Conservation (phyloP, 2,888 invertebrate species). For the Mellilla xanthometata region DNA sequence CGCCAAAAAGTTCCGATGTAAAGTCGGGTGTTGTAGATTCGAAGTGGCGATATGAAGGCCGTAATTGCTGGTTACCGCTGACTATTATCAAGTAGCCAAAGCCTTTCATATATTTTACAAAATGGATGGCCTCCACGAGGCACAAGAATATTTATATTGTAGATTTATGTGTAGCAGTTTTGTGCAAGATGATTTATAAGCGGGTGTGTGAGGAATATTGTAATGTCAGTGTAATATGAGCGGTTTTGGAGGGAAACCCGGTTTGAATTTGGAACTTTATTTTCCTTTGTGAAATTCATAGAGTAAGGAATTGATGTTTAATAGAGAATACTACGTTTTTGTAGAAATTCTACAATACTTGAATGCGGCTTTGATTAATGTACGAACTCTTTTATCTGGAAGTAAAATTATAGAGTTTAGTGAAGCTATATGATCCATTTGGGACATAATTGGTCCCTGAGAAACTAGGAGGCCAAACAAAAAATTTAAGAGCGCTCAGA, state of each 20-base stretch:
- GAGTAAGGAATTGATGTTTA: too few relatives aligned
- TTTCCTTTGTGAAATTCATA: neutral
- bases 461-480: too few relatives aligned
- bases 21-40: conserved; percentile 64
- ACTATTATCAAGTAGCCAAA: conserved; percentile 79
- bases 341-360: too few relatives aligned
- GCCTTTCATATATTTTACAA: conserved; percentile 79
- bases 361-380: too few relatives aligned
- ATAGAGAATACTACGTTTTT: too few relatives aligned
- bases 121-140: conserved; percentile 68
- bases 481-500: too few relatives aligned
- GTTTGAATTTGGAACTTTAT: conserved; percentile 5
- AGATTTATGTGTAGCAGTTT: conserved; percentile 66
- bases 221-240: neutral
- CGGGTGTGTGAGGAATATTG: conserved; percentile 36
- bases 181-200: conserved; percentile 55
- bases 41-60: conserved; percentile 62
- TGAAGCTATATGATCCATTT: too few relatives aligned
- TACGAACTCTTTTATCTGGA: too few relatives aligned
- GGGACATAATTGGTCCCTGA: too few relatives aligned
- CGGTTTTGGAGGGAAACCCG: conserved; percentile 3
- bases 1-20: conserved; percentile 47
- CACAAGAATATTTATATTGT: conserved; percentile 76
- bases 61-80: conserved; percentile 75
- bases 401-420: too few relatives aligned